Percentiles rank a stretch among this genome's conserved stretches.
Conservation (phyloP, 37 sponge, comb jelly and placozoan genomes). For the Eunapius fragilis region DNA sequence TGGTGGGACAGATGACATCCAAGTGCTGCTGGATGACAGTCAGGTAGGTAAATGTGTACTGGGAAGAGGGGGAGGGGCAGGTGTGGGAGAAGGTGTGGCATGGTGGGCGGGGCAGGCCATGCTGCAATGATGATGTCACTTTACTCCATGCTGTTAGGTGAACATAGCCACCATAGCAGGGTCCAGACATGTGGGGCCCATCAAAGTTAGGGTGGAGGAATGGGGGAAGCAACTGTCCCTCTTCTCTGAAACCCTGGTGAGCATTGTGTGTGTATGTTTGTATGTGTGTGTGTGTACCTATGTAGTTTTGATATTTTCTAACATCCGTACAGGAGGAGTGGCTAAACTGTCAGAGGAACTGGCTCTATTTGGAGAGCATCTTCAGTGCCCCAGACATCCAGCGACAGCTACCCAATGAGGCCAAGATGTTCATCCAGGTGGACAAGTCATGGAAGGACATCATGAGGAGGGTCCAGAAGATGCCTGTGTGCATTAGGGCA, state of each 20-base stretch:
- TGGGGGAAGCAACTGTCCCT: constrained; percentile 90
- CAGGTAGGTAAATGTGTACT: constrained; percentile 17
- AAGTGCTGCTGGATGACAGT: constrained; percentile 95
- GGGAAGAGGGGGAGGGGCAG: background rate
- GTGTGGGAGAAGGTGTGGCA: no score
- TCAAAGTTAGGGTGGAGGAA: constrained; percentile 93
- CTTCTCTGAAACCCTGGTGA: constrained; percentile 93
- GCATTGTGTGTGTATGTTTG: background rate
- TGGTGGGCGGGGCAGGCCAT: no score
- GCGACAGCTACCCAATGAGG: constrained; percentile 96
- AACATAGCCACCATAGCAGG: constrained; percentile 94
- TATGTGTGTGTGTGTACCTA: background rate
- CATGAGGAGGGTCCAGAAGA: constrained; percentile 86
- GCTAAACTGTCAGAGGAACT: constrained; percentile 94
- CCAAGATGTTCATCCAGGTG: constrained; percentile 94
- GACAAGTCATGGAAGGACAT: constrained; percentile 99
- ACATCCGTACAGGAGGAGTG: constrained; percentile 81
- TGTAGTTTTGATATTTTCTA: background rate
- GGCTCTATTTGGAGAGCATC: constrained; percentile 99
- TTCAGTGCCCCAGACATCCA: constrained; percentile 99
- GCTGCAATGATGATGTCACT: no score
- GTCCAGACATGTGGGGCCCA: constrained; percentile 96
- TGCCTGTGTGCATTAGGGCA: constrained; percentile 84
- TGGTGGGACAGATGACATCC: constrained; percentile 97
- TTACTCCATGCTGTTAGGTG: constrained; percentile 43